Conservation (phyloP, 92 coral and sea anemone genomes). For the Umimayanthus kanabou region DNA sequence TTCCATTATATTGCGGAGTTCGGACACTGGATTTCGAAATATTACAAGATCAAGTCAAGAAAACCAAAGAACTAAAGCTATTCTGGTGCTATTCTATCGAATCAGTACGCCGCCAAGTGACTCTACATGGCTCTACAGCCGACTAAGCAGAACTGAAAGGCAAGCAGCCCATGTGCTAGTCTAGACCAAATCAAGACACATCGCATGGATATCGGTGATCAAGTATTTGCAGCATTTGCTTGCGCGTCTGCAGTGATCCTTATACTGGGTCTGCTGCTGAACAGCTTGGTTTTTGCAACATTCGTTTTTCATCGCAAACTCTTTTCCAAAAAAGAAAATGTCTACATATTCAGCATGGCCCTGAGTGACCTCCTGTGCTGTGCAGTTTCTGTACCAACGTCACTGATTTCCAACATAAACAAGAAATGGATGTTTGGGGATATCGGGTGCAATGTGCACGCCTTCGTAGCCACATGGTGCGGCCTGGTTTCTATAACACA, state of each 20-base stretch:
- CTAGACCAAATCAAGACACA: not conserved
- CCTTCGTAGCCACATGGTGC: slow-evolving; percentile 56
- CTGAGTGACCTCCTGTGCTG: slow-evolving; percentile 69
- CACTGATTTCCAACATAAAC: slow-evolving; percentile 54
- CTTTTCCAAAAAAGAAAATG: slow-evolving; percentile 33
- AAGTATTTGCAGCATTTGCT: not conserved
- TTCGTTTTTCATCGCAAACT: slow-evolving; percentile 51
- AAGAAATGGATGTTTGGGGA: slow-evolving; percentile 55
- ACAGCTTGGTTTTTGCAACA: slow-evolving; percentile 54
- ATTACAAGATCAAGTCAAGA: too few species aligned
- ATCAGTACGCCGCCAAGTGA: not conserved
- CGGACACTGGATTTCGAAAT: not conserved
- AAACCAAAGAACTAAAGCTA: not conserved
- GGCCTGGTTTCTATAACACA: slow-evolving; percentile 70
- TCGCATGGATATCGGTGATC: not conserved
- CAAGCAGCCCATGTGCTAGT: not conserved
- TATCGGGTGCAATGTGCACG: slow-evolving; percentile 58
- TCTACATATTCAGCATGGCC: slow-evolving; percentile 69
- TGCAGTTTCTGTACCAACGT: slow-evolving; percentile 51
- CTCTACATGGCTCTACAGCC: not conserved
- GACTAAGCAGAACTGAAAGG: not conserved
- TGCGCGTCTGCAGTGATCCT: slow-evolving; percentile 2
- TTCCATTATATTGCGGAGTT: not conserved
- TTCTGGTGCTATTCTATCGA: not conserved
- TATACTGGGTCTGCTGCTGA: slow-evolving; percentile 39